Evolutionary conservation across 1,140 invertebrate species (phyloP).

Genomic region (Eulimnadia texana): DNA sequence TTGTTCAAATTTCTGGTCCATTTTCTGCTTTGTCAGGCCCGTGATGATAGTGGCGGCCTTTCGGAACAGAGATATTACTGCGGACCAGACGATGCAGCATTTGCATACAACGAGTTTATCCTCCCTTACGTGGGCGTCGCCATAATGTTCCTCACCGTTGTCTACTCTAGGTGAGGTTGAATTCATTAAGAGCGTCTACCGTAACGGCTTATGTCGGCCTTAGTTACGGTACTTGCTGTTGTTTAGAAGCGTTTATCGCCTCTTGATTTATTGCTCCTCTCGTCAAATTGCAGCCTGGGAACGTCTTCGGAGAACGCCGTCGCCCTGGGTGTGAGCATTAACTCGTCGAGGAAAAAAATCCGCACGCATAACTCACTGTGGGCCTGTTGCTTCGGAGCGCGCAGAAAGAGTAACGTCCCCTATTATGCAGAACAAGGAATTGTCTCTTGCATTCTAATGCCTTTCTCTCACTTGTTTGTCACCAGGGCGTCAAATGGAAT

Average conservation of each 20-base stretch:
- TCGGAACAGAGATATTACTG: conserved; percentile 18
- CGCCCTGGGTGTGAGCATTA: conserved; percentile 6
- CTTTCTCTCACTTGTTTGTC: neutral
- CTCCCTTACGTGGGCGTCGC: conserved; percentile 27
- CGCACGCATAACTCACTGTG: neutral
- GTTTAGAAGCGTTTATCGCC: too few species aligned
- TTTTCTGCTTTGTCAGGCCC: neutral
- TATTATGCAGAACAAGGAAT: too few species aligned
- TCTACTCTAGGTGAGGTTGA: conserved; percentile 27
- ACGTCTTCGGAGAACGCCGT: conserved; percentile 10
- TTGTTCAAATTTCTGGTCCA: neutral
- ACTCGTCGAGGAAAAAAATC: neutral
- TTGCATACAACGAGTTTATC: conserved; percentile 24
- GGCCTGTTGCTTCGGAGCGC: neutral
- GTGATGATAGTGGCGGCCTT: conserved; percentile 17
- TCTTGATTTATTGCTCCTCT: neutral
- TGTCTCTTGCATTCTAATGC: neutral
- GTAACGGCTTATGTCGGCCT: neutral
- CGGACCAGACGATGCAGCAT: conserved; percentile 19
- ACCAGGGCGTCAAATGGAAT: neutral
- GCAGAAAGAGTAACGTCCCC: too few species aligned
- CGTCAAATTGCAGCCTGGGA: conserved; percentile 11
- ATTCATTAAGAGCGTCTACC: neutral
- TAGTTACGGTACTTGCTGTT: too few species aligned
- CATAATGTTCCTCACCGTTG: conserved; percentile 23